These are phyloP conservation scores for Betta splendens DNA, from an alignment of 2,797 vertebrate genomes.

Conservation along the genomic window DNA sequence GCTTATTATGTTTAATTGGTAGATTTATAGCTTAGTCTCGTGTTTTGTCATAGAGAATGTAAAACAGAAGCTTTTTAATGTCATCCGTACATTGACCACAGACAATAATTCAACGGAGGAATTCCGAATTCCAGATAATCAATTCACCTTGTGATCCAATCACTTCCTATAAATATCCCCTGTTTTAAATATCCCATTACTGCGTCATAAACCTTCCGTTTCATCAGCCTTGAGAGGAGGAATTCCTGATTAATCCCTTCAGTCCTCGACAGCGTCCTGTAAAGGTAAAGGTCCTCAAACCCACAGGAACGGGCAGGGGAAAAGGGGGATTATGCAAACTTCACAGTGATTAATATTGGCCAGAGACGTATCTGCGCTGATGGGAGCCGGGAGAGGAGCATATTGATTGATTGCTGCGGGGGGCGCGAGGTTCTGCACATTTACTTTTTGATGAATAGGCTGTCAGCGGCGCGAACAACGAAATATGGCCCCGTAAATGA, in stretches of 20 bases:
- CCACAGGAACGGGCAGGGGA: conserved; percentile 63
- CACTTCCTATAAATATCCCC: conserved; percentile 39
- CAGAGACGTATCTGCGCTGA: conserved; percentile 74
- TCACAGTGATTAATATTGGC: conserved; percentile 82
- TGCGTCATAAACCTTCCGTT: conserved; percentile 46
- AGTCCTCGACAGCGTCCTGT: conserved; percentile 70
- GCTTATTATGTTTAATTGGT: too few relatives aligned
- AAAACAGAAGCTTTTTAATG: too few relatives aligned
- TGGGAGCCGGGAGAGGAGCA: conserved; percentile 71
- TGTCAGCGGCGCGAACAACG: conserved; percentile 81
- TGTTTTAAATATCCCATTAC: conserved; percentile 34
- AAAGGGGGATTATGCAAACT: conserved; percentile 80
- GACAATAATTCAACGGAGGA: too few relatives aligned
- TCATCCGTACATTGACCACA: too few relatives aligned
- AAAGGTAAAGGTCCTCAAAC: conserved; percentile 77
- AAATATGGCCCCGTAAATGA: conserved; percentile 80
- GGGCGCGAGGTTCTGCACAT: conserved; percentile 78
- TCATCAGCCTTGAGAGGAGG: conserved; percentile 52
- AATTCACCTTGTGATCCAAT: conserved; percentile 48
- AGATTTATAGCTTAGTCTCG: too few relatives aligned
- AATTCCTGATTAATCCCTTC: conserved; percentile 73
- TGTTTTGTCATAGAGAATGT: too few relatives aligned
- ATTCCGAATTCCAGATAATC: conserved; percentile 43
- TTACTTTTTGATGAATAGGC: conserved; percentile 86
- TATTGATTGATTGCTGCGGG: conserved; percentile 85